Evolutionary conservation across 1,140 invertebrate species (phyloP).

Genomic region (Rhyacophila brunnea): DNA sequence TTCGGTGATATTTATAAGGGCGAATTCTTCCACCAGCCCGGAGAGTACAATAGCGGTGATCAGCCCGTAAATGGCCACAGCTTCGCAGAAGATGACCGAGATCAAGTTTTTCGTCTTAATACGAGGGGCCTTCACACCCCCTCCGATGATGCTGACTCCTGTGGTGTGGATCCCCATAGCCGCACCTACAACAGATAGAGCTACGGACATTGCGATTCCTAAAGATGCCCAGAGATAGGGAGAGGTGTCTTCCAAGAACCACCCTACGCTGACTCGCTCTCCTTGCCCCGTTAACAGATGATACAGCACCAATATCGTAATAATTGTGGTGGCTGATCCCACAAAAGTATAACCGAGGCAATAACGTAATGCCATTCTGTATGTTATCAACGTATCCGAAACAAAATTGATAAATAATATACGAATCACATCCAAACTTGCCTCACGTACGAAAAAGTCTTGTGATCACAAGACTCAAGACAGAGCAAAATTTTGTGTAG

Average conservation of each 20-base stretch:
- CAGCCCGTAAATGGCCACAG: slow-evolving; percentile 98
- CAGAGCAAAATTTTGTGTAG: neutral
- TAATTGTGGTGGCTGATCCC: slow-evolving; percentile 55
- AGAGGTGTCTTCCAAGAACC: slow-evolving; percentile 82
- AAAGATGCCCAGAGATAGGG: slow-evolving; percentile 93
- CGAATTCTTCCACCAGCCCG: slow-evolving; percentile 70
- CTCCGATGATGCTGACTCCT: slow-evolving; percentile 94
- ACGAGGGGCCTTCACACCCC: slow-evolving; percentile 95
- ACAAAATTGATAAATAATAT: slow-evolving; percentile 34
- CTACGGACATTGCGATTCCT: slow-evolving; percentile 90
- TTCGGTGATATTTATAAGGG: slow-evolving; percentile 39
- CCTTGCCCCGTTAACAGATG: slow-evolving; percentile 87
- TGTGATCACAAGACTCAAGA: slow-evolving; percentile 17
- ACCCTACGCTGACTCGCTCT: slow-evolving; percentile 83
- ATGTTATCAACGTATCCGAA: neutral
- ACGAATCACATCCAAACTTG: slow-evolving; percentile 3
- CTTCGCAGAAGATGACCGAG: slow-evolving; percentile 98
- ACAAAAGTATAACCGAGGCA: slow-evolving; percentile 65
- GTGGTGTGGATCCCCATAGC: slow-evolving; percentile 97
- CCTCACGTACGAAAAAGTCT: slow-evolving; percentile 9
- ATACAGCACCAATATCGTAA: slow-evolving; percentile 69
- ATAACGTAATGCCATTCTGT: slow-evolving; percentile 56
- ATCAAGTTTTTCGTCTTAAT: slow-evolving; percentile 99
- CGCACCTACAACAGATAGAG: slow-evolving; percentile 95
- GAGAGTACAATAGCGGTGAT: slow-evolving; percentile 96